phyloP scores from a whole-genome alignment of 2,113 vertebrate species.

The Silurus meridionalis region DNA sequence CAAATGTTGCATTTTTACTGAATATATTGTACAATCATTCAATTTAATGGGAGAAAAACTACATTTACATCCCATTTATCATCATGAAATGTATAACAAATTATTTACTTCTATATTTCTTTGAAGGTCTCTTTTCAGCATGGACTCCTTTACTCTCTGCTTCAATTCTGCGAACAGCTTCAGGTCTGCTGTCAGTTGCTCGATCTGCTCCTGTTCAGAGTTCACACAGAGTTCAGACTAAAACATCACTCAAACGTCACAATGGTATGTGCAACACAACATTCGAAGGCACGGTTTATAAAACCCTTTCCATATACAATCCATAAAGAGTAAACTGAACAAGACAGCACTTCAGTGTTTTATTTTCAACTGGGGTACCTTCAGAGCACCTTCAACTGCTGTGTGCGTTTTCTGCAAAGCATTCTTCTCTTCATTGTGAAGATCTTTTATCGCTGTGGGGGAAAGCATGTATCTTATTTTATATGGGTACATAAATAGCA shows the following conservation, averaged over 20 bases:
- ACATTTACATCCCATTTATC: background rate
- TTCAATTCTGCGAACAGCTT: constrained; percentile 80
- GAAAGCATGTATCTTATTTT: constrained; percentile 7
- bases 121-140: constrained; percentile 81
- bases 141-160: constrained; percentile 78
- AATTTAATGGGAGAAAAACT: background rate
- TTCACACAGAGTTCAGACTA: constrained; percentile 38
- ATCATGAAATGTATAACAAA: background rate
- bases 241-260: constrained; percentile 10
- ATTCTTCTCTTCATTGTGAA: constrained; percentile 71
- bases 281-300: background rate
- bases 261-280: constrained; percentile 21
- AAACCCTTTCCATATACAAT: background rate
- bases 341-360: background rate
- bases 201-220: constrained; percentile 69
- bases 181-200: constrained; percentile 73
- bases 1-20: background rate
- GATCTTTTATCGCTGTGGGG: constrained; percentile 71
- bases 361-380: constrained; percentile 53
- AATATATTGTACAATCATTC: background rate
- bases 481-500: background rate
- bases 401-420: constrained; percentile 68
- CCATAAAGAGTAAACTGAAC: background rate
- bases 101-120: constrained; percentile 77
- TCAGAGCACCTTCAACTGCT: constrained; percentile 61